These are phyloP conservation scores for Catostylus mosaicus DNA, from an alignment of 30 jellyfish, hydroid and myxozoan genomes.

Conservation along the genomic window DNA sequence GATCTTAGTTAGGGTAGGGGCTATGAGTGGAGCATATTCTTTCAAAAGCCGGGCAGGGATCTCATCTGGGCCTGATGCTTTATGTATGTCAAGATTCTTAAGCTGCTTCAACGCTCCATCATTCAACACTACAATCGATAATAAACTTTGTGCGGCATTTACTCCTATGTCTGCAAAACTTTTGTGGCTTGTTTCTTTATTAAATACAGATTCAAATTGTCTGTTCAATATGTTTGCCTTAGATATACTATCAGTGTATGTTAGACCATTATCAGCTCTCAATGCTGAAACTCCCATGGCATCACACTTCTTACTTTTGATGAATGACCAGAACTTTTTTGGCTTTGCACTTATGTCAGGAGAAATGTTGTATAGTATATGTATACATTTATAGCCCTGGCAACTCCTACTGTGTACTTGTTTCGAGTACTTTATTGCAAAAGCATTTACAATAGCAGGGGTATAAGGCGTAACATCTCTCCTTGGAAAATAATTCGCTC, in stretches of 20 bases:
- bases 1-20: background rate
- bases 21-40: background rate
- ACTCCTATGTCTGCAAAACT: background rate
- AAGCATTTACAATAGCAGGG: too few species aligned
- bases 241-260: too few species aligned
- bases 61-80: conserved; percentile 1
- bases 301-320: too few species aligned
- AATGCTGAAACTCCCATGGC: background rate
- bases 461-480: too few species aligned
- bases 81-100: background rate
- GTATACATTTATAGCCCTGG: too few species aligned
- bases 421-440: too few species aligned
- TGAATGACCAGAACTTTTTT: too few species aligned
- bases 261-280: too few species aligned
- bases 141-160: background rate
- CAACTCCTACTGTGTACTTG: too few species aligned
- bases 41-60: background rate
- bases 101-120: conserved; percentile 7
- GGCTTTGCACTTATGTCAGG: too few species aligned
- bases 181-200: background rate
- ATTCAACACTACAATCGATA: background rate
- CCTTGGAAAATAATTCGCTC: too few species aligned
- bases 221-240: background rate
- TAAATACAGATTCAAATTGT: background rate
- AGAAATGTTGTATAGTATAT: too few species aligned